These are phyloP conservation scores for Andrena dorsata DNA, from an alignment of 2,888 invertebrate genomes.

Conservation along the genomic window DNA sequence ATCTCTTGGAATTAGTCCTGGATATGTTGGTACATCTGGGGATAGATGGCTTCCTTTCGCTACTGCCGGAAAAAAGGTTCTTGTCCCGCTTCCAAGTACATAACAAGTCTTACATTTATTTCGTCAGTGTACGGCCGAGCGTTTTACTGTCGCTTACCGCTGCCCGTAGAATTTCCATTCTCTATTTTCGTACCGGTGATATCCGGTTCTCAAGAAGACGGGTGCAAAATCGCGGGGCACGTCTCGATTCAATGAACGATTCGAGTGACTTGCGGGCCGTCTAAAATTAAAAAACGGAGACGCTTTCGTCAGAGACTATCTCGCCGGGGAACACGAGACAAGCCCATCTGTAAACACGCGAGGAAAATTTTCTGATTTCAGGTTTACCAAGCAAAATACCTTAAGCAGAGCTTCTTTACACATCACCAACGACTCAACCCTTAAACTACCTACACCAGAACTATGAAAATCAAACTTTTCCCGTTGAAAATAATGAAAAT, in stretches of 20 bases:
- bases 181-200: conserved; percentile 76
- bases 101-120: conserved; percentile 43
- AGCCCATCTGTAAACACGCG: neutral
- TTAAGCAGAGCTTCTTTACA: neutral
- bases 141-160: conserved; percentile 77
- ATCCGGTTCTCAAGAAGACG: conserved; percentile 41
- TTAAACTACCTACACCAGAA: neutral
- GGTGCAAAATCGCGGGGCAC: conserved; percentile 25
- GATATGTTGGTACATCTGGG: neutral
- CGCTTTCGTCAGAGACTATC: conserved; percentile 13
- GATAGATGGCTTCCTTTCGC: conserved; percentile 24
- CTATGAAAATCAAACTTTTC: too few species aligned
- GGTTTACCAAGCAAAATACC: conserved; percentile 1
- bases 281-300: conserved; percentile 46
- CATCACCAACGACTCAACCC: neutral
- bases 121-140: conserved; percentile 38
- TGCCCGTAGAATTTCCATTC: conserved; percentile 72
- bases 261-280: conserved; percentile 2
- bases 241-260: conserved; percentile 47
- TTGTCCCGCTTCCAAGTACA: conserved; percentile 52
- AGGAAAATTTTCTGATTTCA: neutral
- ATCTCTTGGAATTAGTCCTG: too few species aligned
- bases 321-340: neutral
- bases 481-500: too few species aligned
- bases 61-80: conserved; percentile 24